Percentiles rank a stretch among this genome's conserved stretches.
These are phyloP conservation scores for Zoanthus gigantus DNA, from an alignment of 92 coral and sea anemone genomes.

Conservation along the genomic window DNA sequence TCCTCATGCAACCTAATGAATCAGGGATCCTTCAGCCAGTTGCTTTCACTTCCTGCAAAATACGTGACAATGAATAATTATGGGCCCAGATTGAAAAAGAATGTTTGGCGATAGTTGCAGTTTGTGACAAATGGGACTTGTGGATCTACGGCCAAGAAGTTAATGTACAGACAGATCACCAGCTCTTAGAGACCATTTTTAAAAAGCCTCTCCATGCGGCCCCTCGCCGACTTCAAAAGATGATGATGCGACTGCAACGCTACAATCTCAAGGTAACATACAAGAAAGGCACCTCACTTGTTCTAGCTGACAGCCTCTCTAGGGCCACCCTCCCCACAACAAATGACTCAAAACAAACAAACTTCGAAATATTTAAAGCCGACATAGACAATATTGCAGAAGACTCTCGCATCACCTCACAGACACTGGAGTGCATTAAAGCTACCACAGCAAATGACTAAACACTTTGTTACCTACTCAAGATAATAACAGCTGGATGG, in stretches of 20 bases:
- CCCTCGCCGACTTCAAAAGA: slow-evolving; percentile 32
- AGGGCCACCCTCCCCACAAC: slow-evolving; percentile 42
- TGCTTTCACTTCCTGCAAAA: slow-evolving; percentile 47
- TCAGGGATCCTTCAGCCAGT: slow-evolving; percentile 37
- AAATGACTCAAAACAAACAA: slow-evolving; percentile 46
- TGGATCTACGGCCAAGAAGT: slow-evolving; percentile 46
- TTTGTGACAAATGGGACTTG: slow-evolving; percentile 44
- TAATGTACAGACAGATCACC: slow-evolving; percentile 33
- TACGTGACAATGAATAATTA: slow-evolving; percentile 29
- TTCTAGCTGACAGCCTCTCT: slow-evolving; percentile 49
- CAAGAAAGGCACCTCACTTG: slow-evolving; percentile 45
- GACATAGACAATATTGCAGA: slow-evolving; percentile 11
- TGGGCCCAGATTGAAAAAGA: slow-evolving; percentile 49
- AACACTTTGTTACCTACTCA: neutral
- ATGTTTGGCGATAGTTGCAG: slow-evolving; percentile 41
- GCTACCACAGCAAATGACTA: neutral
- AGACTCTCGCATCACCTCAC: slow-evolving; percentile 32
- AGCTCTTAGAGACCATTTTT: slow-evolving; percentile 34
- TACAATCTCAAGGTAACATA: slow-evolving; percentile 44
- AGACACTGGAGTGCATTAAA: slow-evolving; percentile 17
- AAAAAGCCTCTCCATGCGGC: slow-evolving; percentile 14
- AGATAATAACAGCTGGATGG: too few species aligned
- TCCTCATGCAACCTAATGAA: slow-evolving; percentile 40
- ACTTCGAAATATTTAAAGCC: slow-evolving; percentile 37
- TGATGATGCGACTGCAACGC: slow-evolving; percentile 57